These are phyloP conservation scores for Chloroceryle aenea DNA, from an alignment of 2,113 vertebrate genomes.

Conservation along the genomic window DNA sequence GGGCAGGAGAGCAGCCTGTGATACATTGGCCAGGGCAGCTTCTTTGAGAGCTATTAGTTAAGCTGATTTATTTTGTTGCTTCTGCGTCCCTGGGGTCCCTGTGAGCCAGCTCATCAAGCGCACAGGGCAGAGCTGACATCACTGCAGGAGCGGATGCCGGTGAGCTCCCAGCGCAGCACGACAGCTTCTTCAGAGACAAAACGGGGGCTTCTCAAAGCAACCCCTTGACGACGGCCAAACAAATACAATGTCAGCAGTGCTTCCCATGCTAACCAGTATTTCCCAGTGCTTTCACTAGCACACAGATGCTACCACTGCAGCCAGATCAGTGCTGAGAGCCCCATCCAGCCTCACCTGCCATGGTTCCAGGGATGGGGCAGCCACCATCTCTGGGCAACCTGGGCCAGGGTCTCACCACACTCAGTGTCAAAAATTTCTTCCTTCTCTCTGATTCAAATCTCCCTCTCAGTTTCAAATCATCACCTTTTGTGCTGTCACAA, in stretches of 20 bases:
- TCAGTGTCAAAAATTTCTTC: too few species aligned
- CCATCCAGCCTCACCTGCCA: too few species aligned
- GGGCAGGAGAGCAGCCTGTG: neutral
- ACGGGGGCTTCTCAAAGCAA: neutral
- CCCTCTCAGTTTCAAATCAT: too few species aligned
- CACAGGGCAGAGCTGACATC: neutral
- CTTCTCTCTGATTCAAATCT: too few species aligned
- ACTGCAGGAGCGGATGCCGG: neutral
- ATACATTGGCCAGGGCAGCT: neutral
- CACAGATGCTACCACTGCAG: neutral
- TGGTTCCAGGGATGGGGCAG: too few species aligned
- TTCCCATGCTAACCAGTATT: neutral
- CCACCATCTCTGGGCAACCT: too few species aligned
- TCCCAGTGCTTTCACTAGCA: neutral
- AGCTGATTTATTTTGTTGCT: conserved; percentile 3
- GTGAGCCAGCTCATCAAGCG: neutral
- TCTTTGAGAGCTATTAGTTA: neutral
- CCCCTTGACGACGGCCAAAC: neutral
- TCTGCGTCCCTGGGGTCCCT: neutral
- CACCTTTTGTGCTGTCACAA: too few species aligned
- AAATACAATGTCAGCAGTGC: fast-evolving
- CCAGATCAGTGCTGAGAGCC: too few species aligned
- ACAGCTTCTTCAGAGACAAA: neutral
- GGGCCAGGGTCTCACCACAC: too few species aligned
- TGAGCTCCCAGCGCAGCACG: neutral